Evolutionary conservation across 2,113 vertebrate species (phyloP).

Genomic region (Coreoperca whiteheadi): DNA sequence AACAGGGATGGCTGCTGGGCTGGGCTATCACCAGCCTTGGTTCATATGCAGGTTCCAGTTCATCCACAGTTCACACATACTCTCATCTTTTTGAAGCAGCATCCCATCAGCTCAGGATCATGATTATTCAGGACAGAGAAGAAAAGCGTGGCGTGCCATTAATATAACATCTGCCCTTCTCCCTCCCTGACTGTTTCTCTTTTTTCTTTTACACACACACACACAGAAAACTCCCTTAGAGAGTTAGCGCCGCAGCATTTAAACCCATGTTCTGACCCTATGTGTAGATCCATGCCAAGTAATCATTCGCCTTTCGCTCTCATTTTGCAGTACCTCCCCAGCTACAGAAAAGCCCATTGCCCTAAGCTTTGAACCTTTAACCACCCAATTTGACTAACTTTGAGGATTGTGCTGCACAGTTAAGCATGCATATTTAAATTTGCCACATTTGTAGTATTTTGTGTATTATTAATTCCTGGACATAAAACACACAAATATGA

Average conservation of each 20-base stretch:
- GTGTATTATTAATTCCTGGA: slow-evolving; percentile 46
- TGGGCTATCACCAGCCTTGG: slow-evolving; percentile 65
- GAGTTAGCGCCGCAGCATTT: slow-evolving; percentile 54
- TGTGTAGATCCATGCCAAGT: slow-evolving; percentile 65
- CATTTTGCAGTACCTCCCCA: slow-evolving; percentile 34
- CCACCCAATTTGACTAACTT: slow-evolving; percentile 57
- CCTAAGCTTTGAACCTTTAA: slow-evolving; percentile 64
- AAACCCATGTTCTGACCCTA: slow-evolving; percentile 70
- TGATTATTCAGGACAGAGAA: slow-evolving; percentile 79
- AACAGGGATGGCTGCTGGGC: slow-evolving; percentile 62
- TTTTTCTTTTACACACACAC: slow-evolving; percentile 35
- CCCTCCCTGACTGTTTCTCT: slow-evolving; percentile 22
- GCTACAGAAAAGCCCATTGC: slow-evolving; percentile 45
- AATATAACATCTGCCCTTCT: slow-evolving; percentile 71
- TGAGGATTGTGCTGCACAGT: slow-evolving; percentile 34
- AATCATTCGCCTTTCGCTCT: slow-evolving; percentile 57
- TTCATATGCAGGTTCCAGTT: slow-evolving; percentile 82
- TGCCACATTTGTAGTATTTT: slow-evolving; percentile 27
- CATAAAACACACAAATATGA: slow-evolving; percentile 47
- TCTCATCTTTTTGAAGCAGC: slow-evolving; percentile 76
- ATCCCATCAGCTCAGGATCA: slow-evolving; percentile 77
- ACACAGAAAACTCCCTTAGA: slow-evolving; percentile 60
- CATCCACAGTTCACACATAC: slow-evolving; percentile 77
- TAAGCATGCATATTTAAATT: slow-evolving; percentile 53
- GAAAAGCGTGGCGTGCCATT: slow-evolving; percentile 68